Evolutionary conservation across 1,140 invertebrate genomes (phyloP).

Genomic region (Physella acuta): DNA sequence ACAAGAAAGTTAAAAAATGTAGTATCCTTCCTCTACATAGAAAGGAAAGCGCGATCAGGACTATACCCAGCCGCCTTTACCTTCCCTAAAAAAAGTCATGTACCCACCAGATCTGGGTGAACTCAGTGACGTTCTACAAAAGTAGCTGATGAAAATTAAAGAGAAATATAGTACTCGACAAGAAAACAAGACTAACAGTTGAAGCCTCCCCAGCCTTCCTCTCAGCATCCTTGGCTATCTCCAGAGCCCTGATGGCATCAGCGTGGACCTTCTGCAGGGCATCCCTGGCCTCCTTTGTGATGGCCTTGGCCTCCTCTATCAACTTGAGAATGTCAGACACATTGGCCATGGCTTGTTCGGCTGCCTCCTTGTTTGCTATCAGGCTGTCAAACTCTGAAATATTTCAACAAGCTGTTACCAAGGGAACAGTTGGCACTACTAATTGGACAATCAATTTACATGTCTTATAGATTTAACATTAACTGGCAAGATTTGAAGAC

Average conservation of each 20-base stretch:
- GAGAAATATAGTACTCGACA: too few species aligned
- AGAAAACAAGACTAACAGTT: slow-evolving; percentile 62
- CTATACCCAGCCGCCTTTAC: too few species aligned
- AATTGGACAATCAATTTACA: not conserved
- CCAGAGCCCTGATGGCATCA: slow-evolving; percentile 75
- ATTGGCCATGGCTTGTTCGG: slow-evolving; percentile 69
- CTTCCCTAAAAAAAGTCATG: too few species aligned
- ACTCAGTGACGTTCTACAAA: too few species aligned
- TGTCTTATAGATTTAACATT: not conserved
- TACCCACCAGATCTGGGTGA: too few species aligned
- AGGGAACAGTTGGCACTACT: not conserved
- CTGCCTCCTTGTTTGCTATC: slow-evolving; percentile 76
- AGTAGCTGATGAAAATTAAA: too few species aligned
- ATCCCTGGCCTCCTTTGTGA: slow-evolving; percentile 63
- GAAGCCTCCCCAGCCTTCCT: slow-evolving; percentile 72
- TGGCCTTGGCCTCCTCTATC: slow-evolving; percentile 69
- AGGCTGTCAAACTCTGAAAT: slow-evolving; percentile 81
- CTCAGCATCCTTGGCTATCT: slow-evolving; percentile 78
- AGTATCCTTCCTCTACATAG: too few species aligned
- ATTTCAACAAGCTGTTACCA: slow-evolving; percentile 3
- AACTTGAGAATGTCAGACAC: slow-evolving; percentile 67
- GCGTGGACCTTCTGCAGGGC: slow-evolving; percentile 73
- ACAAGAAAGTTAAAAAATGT: too few species aligned
- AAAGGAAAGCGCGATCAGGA: too few species aligned
- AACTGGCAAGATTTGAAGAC: not conserved